These are phyloP conservation scores for Seriola dumerili DNA, from an alignment of 2,113 vertebrate genomes.

Conservation along the genomic window DNA sequence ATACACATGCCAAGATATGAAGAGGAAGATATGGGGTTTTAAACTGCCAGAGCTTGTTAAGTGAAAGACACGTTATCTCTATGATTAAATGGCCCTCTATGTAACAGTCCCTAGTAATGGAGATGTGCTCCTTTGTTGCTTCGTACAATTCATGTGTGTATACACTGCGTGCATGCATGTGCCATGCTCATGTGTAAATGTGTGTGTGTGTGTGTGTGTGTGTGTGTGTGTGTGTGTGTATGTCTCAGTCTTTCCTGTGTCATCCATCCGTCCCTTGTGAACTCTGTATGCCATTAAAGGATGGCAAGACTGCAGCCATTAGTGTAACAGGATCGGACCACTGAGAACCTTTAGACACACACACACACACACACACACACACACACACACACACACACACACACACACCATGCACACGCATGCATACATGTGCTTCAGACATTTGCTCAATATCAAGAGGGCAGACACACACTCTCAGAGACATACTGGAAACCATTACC, in stretches of 20 bases:
- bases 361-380: conserved; percentile 12
- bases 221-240: conserved; percentile 10
- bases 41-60: conserved; percentile 40
- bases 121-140: conserved; percentile 46
- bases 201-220: conserved; percentile 8
- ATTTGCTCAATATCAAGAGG: conserved; percentile 23
- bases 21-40: conserved; percentile 26
- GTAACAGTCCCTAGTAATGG: conserved; percentile 37
- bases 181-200: neutral
- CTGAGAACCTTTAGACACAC: conserved; percentile 39
- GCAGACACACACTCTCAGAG: conserved; percentile 3
- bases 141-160: conserved; percentile 23
- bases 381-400: neutral
- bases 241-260: conserved; percentile 35
- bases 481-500: conserved; percentile 41
- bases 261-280: conserved; percentile 69
- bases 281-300: conserved; percentile 44
- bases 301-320: conserved; percentile 48
- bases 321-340: conserved; percentile 59
- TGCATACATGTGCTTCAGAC: conserved; percentile 31
- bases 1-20: conserved; percentile 2
- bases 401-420: neutral
- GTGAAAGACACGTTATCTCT: conserved; percentile 25
- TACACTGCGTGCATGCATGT: neutral
- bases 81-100: conserved; percentile 48